Percentiles rank a stretch among this genome's conserved stretches.
phyloP scores from a whole-genome alignment of 2,797 vertebrate species.

The Lacerta agilis region DNA sequence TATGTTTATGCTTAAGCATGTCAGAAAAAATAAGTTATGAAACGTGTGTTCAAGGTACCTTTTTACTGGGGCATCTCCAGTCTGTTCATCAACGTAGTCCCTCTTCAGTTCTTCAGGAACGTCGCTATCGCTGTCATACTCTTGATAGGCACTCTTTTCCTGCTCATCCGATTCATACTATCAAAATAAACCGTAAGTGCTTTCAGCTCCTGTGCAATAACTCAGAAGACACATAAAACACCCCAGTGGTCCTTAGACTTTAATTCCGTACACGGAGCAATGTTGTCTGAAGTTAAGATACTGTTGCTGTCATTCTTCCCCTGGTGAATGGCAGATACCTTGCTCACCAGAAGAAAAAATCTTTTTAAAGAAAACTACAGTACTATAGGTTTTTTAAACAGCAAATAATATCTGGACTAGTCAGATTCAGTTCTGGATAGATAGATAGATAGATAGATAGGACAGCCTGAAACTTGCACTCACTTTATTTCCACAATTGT shows the following conservation, averaged over 20 bases:
- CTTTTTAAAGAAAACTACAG: background rate
- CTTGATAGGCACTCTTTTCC: slow-evolving; percentile 96
- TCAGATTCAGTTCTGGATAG: background rate
- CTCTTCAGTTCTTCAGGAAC: slow-evolving; percentile 96
- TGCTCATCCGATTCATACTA: slow-evolving; percentile 98
- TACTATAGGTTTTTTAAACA: background rate
- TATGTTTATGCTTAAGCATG: background rate
- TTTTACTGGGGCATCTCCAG: slow-evolving; percentile 92
- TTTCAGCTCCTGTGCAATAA: background rate
- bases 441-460: too few species aligned
- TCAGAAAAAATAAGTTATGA: slow-evolving; percentile 27
- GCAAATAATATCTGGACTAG: background rate
- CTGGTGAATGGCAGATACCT: background rate
- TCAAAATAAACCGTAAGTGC: background rate
- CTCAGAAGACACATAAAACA: background rate
- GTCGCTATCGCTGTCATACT: slow-evolving; percentile 97
- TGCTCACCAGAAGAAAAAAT: background rate
- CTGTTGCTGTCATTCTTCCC: slow-evolving; percentile 9
- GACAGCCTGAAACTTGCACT: too few species aligned
- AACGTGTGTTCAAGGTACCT: slow-evolving; percentile 77
- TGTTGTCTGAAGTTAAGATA: background rate
- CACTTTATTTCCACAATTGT: too few species aligned
- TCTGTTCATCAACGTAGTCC: slow-evolving; percentile 98
- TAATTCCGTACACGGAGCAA: background rate
- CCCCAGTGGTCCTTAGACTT: background rate